A percentile compares a stretch with the other conserved stretches of the same genome.
Conservation (phyloP, 1,140 invertebrate genomes). For the Pseudomyrmex cubaensis region DNA sequence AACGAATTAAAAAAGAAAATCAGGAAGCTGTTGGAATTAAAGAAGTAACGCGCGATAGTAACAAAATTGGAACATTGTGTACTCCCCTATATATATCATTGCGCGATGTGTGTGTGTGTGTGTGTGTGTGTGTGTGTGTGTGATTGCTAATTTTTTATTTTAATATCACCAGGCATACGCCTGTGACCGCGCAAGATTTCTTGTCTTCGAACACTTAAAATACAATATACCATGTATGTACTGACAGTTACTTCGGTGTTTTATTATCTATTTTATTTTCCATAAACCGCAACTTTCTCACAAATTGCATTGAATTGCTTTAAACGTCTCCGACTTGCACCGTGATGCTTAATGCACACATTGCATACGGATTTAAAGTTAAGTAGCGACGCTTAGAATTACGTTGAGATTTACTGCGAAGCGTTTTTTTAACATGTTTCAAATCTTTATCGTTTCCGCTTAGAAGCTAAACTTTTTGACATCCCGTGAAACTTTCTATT, state of each 20-base stretch:
- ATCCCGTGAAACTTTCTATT: background rate
- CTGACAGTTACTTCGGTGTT: conserved; percentile 16
- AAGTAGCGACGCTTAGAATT: conserved; percentile 2
- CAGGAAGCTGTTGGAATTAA: background rate
- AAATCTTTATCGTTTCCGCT: background rate
- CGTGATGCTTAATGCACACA: background rate
- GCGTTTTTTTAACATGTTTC: background rate
- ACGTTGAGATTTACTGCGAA: background rate
- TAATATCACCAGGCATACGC: background rate
- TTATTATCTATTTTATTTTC: conserved; percentile 34
- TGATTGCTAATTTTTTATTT: conserved; percentile 36
- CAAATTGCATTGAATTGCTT: background rate
- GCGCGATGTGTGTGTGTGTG: too few relatives aligned
- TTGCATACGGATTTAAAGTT: background rate
- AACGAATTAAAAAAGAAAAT: conserved; percentile 8
- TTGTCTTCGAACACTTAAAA: conserved; percentile 39
- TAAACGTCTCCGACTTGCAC: background rate
- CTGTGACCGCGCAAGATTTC: background rate
- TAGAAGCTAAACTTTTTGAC: background rate
- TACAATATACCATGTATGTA: background rate
- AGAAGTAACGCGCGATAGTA: conserved; percentile 4
- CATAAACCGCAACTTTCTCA: conserved; percentile 15
- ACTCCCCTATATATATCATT: conserved; percentile 21
- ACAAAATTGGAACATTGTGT: background rate
- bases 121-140: too few relatives aligned